Evolutionary conservation across 1,140 invertebrate species (phyloP).

Genomic region (Aporrectodea caliginosa): DNA sequence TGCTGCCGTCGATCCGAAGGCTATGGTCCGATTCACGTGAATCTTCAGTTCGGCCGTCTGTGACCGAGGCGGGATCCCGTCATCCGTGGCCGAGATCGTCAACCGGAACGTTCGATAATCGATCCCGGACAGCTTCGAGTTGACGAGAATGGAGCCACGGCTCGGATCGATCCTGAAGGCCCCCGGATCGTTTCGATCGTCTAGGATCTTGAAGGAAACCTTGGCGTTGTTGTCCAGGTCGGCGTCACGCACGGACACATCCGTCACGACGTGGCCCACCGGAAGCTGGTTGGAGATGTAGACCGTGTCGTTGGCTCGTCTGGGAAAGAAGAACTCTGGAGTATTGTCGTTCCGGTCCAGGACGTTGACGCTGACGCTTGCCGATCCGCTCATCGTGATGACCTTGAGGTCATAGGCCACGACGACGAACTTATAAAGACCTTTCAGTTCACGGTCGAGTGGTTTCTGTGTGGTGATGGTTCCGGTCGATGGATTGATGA

Average conservation of each 20-base stretch:
- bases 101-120: background rate
- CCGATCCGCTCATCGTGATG: constrained; percentile 18
- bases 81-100: background rate
- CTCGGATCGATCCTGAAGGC: background rate
- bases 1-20: background rate
- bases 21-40: background rate
- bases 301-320: constrained; percentile 18
- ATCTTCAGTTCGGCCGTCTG: background rate
- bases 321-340: constrained; percentile 21
- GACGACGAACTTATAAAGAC: constrained; percentile 24
- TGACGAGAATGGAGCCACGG: background rate
- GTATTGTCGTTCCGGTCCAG: constrained; percentile 31
- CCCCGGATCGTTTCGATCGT: background rate
- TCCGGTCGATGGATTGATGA: constrained; percentile 23
- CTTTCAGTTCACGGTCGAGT: constrained; percentile 27
- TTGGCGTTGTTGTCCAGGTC: constrained; percentile 12
- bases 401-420: constrained; percentile 6
- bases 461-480: constrained; percentile 14
- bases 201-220: constrained; percentile 1
- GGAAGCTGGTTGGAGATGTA: constrained; percentile 17
- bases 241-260: constrained; percentile 20
- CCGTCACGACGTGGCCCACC: constrained; percentile 12
- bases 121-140: background rate
- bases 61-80: background rate
- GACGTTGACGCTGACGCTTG: constrained; percentile 22